Evolutionary conservation across 2,888 invertebrate species (phyloP), one percentile per base, ranked within the genome.

Genomic region (Antheraea yamamai): DNA sequence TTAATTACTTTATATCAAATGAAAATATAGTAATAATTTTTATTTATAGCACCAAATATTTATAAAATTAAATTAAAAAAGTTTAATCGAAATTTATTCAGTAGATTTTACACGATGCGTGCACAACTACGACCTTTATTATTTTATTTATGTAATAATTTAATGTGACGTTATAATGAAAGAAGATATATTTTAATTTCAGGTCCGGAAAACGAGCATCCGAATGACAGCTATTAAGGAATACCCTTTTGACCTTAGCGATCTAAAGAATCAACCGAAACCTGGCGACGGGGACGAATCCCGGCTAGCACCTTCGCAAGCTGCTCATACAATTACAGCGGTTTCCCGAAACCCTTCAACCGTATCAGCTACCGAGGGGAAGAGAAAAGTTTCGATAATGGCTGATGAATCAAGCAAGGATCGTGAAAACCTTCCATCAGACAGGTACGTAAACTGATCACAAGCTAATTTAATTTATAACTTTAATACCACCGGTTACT

Each of bases 351-450:
- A 76, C 64, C 78, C 75, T 23, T 82, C 77, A 2, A 83, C 87
- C 47, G 81, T 81, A 0, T 81, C 87, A 23, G 84, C 86, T 7
- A 83, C 86, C 18, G 92, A 92, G 79, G 95, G 95, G 74, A 96
- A 95, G 79, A 91, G 96, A 76, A 95, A 96, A 87, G 96, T 96
- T 20, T 96, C 96, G 83, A 96, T 96, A 78, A 96, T 95, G 89
- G 95, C 96, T 8, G 96, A 96, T 85, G 95, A 87, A 80, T 88
- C 87, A 23, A 95, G 95, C 80, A 95, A 95, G 78, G 96, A 96
- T 71, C 95, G 96, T 77, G 97, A 97, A 85, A 97, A 97, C 88
- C 91, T 95, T 74, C 96, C 95, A 2, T 96, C 96, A 76, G 97
- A 97, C 84, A 95, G 95, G 92, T 96, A 94, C 86, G 79, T 72